Conservation (phyloP, 2,113 vertebrate species). For the Axis porcinus region DNA sequence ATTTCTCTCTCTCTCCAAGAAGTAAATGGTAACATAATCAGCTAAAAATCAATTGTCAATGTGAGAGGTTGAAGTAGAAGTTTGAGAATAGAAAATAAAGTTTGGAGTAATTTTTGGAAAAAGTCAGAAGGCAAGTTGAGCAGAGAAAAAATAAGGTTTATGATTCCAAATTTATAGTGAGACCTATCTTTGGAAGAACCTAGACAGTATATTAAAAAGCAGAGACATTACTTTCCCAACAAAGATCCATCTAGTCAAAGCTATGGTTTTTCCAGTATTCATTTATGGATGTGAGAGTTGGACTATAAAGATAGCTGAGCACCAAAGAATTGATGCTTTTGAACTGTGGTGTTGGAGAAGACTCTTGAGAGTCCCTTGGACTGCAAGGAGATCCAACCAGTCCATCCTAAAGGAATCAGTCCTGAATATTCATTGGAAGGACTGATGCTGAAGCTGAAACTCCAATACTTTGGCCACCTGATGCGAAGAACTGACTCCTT, state of each 20-base stretch:
- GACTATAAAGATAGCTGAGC: neutral
- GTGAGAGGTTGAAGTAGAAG: neutral
- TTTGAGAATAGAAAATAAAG: neutral
- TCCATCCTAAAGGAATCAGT: neutral
- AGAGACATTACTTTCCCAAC: neutral
- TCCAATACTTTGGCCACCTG: neutral
- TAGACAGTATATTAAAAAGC: neutral
- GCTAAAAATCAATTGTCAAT: neutral
- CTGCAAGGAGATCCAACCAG: neutral
- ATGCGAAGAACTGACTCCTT: neutral
- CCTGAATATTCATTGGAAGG: neutral
- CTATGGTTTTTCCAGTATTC: neutral
- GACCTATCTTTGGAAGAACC: neutral
- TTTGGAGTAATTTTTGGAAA: constrained; percentile 7
- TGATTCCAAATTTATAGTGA: neutral
- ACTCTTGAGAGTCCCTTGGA: neutral
- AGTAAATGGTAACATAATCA: neutral
- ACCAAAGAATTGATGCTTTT: neutral
- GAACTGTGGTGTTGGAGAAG: neutral
- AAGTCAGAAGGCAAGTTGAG: neutral
- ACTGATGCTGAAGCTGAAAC: neutral
- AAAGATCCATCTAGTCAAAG: neutral
- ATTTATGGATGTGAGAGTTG: neutral
- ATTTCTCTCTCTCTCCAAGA: neutral
- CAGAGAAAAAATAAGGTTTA: neutral